Base-by-base conservation (phyloP, 1,140 invertebrate genomes). In the Drosophila nannoptera region DNA sequence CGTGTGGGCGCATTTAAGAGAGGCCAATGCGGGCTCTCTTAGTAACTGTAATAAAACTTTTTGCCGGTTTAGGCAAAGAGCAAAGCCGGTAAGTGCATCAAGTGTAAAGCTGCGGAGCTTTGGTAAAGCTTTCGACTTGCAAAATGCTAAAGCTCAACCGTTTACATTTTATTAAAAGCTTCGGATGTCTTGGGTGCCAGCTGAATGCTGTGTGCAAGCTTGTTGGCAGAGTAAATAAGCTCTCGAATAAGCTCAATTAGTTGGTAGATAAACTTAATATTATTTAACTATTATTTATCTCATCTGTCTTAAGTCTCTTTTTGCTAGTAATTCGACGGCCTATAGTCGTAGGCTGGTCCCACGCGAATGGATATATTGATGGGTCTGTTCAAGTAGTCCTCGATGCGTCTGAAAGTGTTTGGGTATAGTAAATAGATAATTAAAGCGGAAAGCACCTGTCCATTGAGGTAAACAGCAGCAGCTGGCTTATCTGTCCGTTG, bases 1-100 rank as follows among this genome's bases (percentile, higher is more conserved):
- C 70, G 62, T 76, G 75, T 76, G 69, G 72, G 78, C 68, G 75
- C 63, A 38, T n/a, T 36, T 48, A 83, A 83, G 78, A 83, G 78
- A 35, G 8, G 2, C 11, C 32, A 11, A 16, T 0, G 40, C n/a
- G 9, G 36, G 35, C n/a, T 12, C 29, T 7, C 29, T 16, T 7
- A 81, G 82, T 67, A n/a, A 9, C 35, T 32, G 2, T n/a, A 59
- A 38, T 22, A 3, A 14, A 50, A 55, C 53, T 22, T 38, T 75
- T 29, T 22, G 16, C 14, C 14, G 9, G 4, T 5, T 6, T 4
- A 56, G 62, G 54, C 14, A 12, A 45, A 61, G 35, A 53, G 50
- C 33, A 63, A 45, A 43, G 61, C 12, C n/a, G 0, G 7, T 32
- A 62, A 32, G 48, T 43, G 9, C 31, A 35, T 22, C 22, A 22